Base-by-base conservation (phyloP, 2,888 invertebrate species). In the Cyclophora punctaria region DNA sequence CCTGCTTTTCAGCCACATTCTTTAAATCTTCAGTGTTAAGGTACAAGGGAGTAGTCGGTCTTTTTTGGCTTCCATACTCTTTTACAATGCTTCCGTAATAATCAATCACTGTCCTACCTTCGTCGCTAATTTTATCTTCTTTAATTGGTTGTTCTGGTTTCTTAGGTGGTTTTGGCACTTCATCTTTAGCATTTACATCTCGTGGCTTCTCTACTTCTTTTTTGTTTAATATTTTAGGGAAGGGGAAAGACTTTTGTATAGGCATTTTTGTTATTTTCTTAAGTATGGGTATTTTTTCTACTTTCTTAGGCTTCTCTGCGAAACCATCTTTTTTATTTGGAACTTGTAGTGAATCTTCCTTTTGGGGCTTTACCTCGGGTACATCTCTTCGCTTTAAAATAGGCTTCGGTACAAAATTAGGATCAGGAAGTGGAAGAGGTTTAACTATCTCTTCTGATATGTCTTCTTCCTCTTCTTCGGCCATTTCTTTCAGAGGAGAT, bases 11-110 rank as follows among this genome's bases (percentile, higher is more conserved):
- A 3, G 90, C 91, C 0, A 91, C 90, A 53, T 87, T 89, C 66
- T 90, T 92, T 47, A 93, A 73, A 51, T 92, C 91, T 50, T 92
- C 91, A 4, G 91, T 90, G 60, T 91, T 91, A 34, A 92, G 81
- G 62, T 92, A 92, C 43, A 92, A 73, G 0, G 89, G 89, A 6
- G 89, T 81, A 46, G 79, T 71, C 4, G 83, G 72, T 66, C 83
- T 89, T 56, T 87, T 89, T 7, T 82, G 83, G 51, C 79, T 82
- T 7, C 94, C 92, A 64, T 92, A 92, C 70, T 92, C 93, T 63
- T 91, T 91, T 2, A 96, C 94, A 58, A 96, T 92, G 71, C 93
- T 95, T 20, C 94, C 93, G 65, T 96, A 96, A 71, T 95, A 93
- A 79, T 94, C 94, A 7, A 94, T 93, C 0, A 93, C 92, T 0